Base-by-base conservation (phyloP, 2,888 invertebrate species). In the Actias luna region DNA sequence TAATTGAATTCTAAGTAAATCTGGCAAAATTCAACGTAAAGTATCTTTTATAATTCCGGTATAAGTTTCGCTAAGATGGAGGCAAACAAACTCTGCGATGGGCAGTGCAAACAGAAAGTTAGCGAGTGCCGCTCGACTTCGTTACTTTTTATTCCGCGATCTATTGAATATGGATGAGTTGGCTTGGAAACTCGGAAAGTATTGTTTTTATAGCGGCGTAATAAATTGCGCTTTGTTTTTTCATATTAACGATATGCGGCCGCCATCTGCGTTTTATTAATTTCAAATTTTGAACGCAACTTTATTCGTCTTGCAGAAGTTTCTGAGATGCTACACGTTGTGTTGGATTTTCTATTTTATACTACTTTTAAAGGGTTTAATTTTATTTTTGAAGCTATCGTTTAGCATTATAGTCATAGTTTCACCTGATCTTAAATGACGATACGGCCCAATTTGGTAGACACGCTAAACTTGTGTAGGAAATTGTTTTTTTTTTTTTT, bases 111-210 rank as follows among this genome's bases (percentile, higher is more conserved):
- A 58, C 61, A 57, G 57, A 42, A 39, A 42, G 61, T 62, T 58
- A 31, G 31, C 39, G 46, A 14, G 16, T 42, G 57, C 61, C n/a
- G 60, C 46, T 52, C 35, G 52, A 16, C 29, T 61, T 39, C 42
- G 57, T 31, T 50, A 62, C 57, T 62, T 62, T 62, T 62, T 62
- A 62, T 42, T 33, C 58, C 33, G 10, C 39, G n/a, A 29, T 61
- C 61, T 55, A 58, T 58, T 62, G 61, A 62, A 62, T 62, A 62
- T 62, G 61, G 58, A 62, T 62, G 61, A 62, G 61, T 31, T 33
- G 16, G 55, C 61, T 50, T 12, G 61, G 61, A 39, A 61, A 42
- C 31, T 57, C 33, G 31, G 22, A 62, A 62, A 42, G 61, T 62
- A 58, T 62, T 62, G 61, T 62, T 62, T 62, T 62, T 62, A 62